Base-by-base conservation (phyloP, 1,140 invertebrate species). In the Drosophila bipectinata region DNA sequence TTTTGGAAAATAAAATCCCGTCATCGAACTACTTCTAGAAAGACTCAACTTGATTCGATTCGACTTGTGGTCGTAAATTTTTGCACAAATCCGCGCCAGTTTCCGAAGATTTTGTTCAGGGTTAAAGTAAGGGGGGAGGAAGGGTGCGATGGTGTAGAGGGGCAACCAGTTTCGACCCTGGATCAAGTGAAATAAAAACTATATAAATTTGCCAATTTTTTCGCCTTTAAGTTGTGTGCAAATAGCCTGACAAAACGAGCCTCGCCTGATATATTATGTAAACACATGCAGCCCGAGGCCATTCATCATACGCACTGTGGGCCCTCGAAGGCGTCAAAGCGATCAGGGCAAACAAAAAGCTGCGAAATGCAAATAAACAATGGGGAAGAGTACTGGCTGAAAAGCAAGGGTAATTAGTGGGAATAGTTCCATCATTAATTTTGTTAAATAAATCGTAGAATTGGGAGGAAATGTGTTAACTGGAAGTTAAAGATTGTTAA, bases 261-360 rank as follows among this genome's bases (percentile, higher is more conserved):
- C 75, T 66, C 64, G 44, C 37, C 67, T 53, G 63, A 67, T 64
- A 64, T 64, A 58, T 78, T 71, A 71, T 75, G 72, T 75, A 83
- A 82, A 63, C 72, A 63, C 60, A 58, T 45, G 51, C 55, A 68
- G 60, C 58, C 59, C 32, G 47, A 57, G 66, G 66, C 63, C 79
- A 82, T 83, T 69, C 75, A 83, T 82, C 79, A 82, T 83, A 82
- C 79, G 75, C 79, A 62, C 58, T 26, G 80, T 83, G 57, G 60
- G 77, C 79, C 79, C 79, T 80, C 57, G 32, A 18, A 69, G 74
- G 58, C 74, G 74, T 47, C 54, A 68, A 60, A 68, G 57, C 48
- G 59, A 58, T 63, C 78, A 49, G 48, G 32, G 47, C 77, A 28
- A 81, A 52, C 34, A 57, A 79, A 71, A 57, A 26, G 37, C 53